phyloP scores from a whole-genome alignment of 2,888 invertebrate genomes.

The Actias luna region DNA sequence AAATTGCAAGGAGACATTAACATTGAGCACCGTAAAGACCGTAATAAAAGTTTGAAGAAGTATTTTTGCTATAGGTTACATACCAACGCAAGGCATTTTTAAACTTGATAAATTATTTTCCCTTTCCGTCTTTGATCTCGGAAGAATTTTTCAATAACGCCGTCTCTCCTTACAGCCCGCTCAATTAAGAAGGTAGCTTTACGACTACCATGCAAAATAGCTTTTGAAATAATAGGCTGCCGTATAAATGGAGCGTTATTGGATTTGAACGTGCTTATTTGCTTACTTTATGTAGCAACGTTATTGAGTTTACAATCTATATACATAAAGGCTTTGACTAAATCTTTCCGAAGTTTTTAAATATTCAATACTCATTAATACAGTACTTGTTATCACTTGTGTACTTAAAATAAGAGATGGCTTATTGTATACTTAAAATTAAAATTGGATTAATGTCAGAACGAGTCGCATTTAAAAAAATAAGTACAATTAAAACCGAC shows the following conservation, averaged over 20 bases:
- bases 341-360: not conserved
- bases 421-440: too few species aligned
- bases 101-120: constrained; percentile 42
- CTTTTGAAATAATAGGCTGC: constrained; percentile 20
- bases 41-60: constrained; percentile 57
- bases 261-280: constrained; percentile 11
- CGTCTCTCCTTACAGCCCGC: constrained; percentile 25
- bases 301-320: not conserved
- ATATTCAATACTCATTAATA: not conserved
- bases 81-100: constrained; percentile 36
- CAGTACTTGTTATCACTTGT: not conserved
- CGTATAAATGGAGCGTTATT: constrained; percentile 13
- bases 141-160: constrained; percentile 38
- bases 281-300: not conserved
- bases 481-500: too few species aligned
- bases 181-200: constrained; percentile 26
- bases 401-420: not conserved
- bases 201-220: constrained; percentile 21
- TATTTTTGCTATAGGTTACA: constrained; percentile 42
- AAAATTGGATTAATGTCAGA: too few species aligned
- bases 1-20: constrained; percentile 54
- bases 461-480: too few species aligned
- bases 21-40: constrained; percentile 49
- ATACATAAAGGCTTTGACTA: not conserved
- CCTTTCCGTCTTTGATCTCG: constrained; percentile 37